Conservation (phyloP, 2,888 invertebrate genomes). For the Xylota sylvarum region DNA sequence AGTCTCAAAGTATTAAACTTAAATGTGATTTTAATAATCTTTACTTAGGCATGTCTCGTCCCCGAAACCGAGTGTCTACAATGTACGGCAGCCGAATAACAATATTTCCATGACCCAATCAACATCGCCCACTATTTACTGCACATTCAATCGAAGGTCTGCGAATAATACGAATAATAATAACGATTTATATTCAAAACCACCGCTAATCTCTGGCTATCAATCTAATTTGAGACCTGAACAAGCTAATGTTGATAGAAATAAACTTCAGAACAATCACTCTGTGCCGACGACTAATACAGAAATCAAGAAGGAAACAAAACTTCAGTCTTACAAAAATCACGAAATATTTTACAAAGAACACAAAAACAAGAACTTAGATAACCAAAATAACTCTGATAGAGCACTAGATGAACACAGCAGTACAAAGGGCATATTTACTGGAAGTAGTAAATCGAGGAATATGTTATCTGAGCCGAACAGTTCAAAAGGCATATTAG, state of each 20-base stretch:
- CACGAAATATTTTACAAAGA: neutral
- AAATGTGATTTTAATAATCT: neutral
- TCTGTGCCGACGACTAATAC: neutral
- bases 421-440: neutral
- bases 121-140: neutral
- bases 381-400: neutral
- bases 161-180: neutral
- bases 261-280: neutral
- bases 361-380: neutral
- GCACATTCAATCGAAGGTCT: neutral
- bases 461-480: slow-evolving; percentile 14
- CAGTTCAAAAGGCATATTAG: neutral
- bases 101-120: neutral
- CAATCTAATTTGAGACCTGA: neutral
- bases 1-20: neutral
- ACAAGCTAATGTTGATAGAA: neutral
- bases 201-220: neutral
- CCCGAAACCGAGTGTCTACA: neutral
- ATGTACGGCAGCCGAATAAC: neutral
- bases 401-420: neutral
- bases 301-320: neutral
- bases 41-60: neutral
- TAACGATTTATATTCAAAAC: neutral
- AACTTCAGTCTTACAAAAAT: slow-evolving; percentile 2
- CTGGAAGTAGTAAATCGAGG: neutral